Base-by-base conservation (phyloP, 2,113 vertebrate species). In the Corydoras maculifer region DNA sequence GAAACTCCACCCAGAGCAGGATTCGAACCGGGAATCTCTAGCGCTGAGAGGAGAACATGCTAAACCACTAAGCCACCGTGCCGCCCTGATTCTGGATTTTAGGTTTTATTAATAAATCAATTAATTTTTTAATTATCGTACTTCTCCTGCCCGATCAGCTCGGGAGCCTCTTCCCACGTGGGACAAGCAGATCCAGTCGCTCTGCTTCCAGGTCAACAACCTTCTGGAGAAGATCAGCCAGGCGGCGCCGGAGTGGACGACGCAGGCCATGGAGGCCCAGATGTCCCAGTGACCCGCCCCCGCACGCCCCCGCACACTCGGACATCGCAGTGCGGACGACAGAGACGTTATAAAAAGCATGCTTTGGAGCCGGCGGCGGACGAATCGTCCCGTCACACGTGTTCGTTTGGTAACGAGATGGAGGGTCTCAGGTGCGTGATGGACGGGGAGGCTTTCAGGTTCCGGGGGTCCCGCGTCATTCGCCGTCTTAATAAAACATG, bases 121-220 rank as follows among this genome's bases (percentile, higher is more conserved):
- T n/a, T n/a, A n/a, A n/a, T n/a, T n/a, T 57, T 57, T 55, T 51
- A 51, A 51, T 51, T 8, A 51, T 25, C 18, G 49, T 65, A 3
- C 18, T 10, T 35, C n/a, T 66, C 9, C 3, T 58, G 8, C 63
- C 54, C 58, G 31, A 50, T 15, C 80, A 99, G 94, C 96, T 3
- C 93, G 97, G n/a, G 96, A 98, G 86, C 93, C 97, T 7, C 90
- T 99, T 71, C 96, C 97, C 2, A 98, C 96, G 0, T 99, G 96
- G 97, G 97, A 98, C 85, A 98, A 98, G 82, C 96, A 98, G 86
- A 99, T 98, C 81, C 97, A 99, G 78, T 98, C 97, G 0, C 88
- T 99, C 73, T 99, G 97, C 88, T 99, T 99, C 86, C 97, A 99
- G 77, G 97, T 98, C 70, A 99, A 99, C 88, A 98, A 98, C 81